Conservation (phyloP, 1,140 invertebrate species). For the Teleopsis dalmanni region DNA sequence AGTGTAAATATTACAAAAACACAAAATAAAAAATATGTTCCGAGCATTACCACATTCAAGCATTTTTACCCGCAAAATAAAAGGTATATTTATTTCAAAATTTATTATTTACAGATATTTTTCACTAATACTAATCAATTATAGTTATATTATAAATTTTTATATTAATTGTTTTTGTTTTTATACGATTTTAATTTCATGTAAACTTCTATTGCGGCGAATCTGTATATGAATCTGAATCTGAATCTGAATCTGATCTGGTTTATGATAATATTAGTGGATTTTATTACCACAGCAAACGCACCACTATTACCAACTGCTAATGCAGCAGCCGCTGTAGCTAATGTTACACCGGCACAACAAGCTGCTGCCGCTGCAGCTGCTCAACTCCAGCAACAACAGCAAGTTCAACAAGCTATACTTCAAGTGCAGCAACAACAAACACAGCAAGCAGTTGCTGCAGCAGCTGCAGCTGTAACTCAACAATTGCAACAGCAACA, state of each 20-base stretch:
- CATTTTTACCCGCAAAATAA: no score
- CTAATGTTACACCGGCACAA: constrained; percentile 62
- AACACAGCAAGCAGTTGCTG: constrained; percentile 61
- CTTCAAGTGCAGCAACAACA: constrained; percentile 43
- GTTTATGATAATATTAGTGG: no score
- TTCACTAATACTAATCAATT: no score
- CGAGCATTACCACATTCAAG: no score
- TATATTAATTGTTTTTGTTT: no score
- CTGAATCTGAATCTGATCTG: neutral
- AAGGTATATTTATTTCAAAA: no score
- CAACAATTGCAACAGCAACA: constrained; percentile 29
- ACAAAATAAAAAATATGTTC: no score
- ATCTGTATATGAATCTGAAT: neutral
- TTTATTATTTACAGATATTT: no score
- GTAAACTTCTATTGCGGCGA: no score
- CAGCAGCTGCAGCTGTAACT: constrained; percentile 37
- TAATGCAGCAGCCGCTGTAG: constrained; percentile 49
- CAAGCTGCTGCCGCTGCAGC: constrained; percentile 55
- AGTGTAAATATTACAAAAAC: no score
- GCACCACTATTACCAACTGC: constrained; percentile 47
- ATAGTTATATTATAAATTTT: no score
- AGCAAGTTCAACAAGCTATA: constrained; percentile 41
- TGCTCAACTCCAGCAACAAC: constrained; percentile 48
- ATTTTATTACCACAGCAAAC: constrained; percentile 52
- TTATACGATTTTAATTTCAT: no score